A percentile compares a stretch with the other conserved stretches of the same genome.
Evolutionary conservation across 1,140 invertebrate species (phyloP).

Genomic region (Gryon sp.): DNA sequence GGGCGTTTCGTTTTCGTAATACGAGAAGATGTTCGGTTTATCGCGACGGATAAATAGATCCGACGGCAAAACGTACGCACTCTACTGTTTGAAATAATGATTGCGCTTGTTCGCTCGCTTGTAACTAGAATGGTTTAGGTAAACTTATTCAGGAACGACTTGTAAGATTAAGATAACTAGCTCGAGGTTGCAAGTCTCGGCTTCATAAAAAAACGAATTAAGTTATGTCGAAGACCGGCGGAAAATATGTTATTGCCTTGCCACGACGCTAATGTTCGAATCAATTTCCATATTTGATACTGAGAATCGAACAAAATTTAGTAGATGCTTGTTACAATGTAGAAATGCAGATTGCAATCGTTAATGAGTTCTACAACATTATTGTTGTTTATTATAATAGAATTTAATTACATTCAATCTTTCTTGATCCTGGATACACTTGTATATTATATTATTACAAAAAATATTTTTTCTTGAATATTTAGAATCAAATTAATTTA

Average conservation of each 20-base stretch:
- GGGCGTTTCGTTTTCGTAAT: conserved; percentile 66
- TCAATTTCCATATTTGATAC: conserved; percentile 53
- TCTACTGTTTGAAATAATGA: conserved; percentile 6
- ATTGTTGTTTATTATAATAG: too few species aligned
- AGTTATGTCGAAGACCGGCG: conserved; percentile 25
- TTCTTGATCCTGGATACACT: too few species aligned
- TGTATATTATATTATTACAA: too few species aligned
- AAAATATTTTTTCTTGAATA: too few species aligned
- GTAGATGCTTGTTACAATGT: conserved; percentile 13
- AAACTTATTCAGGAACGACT: conserved; percentile 26
- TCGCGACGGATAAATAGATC: conserved; percentile 54
- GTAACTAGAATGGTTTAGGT: conserved; percentile 45
- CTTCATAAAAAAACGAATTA: conserved; percentile 51
- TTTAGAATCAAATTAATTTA: too few species aligned
- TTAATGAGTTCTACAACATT: too few species aligned
- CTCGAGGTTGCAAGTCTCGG: conserved; percentile 10
- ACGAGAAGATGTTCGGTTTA: conserved; percentile 62
- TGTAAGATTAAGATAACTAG: conserved; percentile 53
- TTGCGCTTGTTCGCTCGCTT: conserved; percentile 14
- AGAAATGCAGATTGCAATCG: background rate
- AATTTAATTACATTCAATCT: too few species aligned
- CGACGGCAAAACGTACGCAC: conserved; percentile 44
- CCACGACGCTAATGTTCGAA: conserved; percentile 25
- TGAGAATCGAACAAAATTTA: conserved; percentile 18
- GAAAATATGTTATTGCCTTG: conserved; percentile 38